Evolutionary conservation across 2,797 vertebrate genomes (phyloP), one percentile per base, ranked within the genome.

Genomic region (Microctenopoma lineatum): DNA sequence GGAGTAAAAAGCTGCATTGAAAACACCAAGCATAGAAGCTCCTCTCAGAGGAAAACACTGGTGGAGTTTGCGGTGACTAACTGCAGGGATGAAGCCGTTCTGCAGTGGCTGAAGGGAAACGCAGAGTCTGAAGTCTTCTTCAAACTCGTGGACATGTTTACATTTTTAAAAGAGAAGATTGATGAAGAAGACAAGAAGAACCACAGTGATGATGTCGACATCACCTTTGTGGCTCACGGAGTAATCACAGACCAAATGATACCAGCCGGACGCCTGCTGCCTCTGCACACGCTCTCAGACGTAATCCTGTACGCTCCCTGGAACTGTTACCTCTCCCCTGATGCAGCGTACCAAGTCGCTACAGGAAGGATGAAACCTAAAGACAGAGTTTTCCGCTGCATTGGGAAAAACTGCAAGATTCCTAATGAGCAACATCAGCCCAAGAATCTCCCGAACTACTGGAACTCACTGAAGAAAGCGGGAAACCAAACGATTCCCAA

Each of bases 251-350:
- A n/a, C 3, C 4, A 2, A 1, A 13, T 54, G 59, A 45, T 77
- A 12, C 63, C 71, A 13, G 67, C 75, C 51, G 3, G 34, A 26
- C 21, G 36, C 12, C 63, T 79, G 12, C 29, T 50, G 29, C 80
- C 75, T 41, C 63, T 71, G 41, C 0, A 21, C 64, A 18, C 56
- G 36, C 25, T 78, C 45, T 18, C 0, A 2, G 67, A 75, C 1
- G 63, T 78, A 21, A 1, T 82, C 15, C 63, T 82, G 52, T 72
- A 72, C 25, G 36, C 42, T 42, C 77, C 77, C 27, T 80, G 77
- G 77, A 80, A 80, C 72, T 75, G 62, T 25, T 0, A 2, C 1
- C 55, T 59, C 1, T 0, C 1, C 34, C 8, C 5, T 11, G 21
- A 13, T 2, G 59, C 1, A 25, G 58, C 12, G 0, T 80, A 67